Evolutionary conservation across 64 coral and sea anemone species (phyloP), one percentile per base, ranked within the genome.

Genomic region (Anthopleura sola): DNA sequence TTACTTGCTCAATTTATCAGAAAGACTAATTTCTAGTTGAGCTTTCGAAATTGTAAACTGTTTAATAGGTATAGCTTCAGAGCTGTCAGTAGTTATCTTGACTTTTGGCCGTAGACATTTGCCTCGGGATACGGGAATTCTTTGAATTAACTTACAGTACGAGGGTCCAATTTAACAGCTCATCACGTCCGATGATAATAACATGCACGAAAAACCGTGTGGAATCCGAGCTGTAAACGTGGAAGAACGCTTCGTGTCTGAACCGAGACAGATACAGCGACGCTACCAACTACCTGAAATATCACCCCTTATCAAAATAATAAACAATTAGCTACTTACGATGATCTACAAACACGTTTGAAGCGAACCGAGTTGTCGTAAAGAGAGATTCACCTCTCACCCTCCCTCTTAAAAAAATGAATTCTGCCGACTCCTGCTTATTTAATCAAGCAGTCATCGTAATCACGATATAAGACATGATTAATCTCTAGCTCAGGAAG

Each of bases 11-110:
- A 62, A 24, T n/a, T 24, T 9, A n/a, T 62, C n/a, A 44, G 40
- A 44, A 44, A 44, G 40, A 23, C 21, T 62, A 8, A 26, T 62
- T 34, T 32, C 11, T 29, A 31, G 29, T 17, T 15, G 29, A 14
- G 26, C 66, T 71, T 71, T 71, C 60, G 66, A 71, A 71, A 71
- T 71, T 29, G 29, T 71, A 71, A 71, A 71, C 29, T 71, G 66
- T 71, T 71, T 7, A 71, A 71, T 71, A 26, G 66, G 29, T 71
- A 71, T 29, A 71, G 12, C 23, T 71, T 71, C n/a, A 71, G 66
- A 71, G 29, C 66, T 71, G 66, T 71, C 66, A 71, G n/a, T 71
- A 71, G 14, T 34, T 32, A 32, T 71, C 66, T 71, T 71, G 66
- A 71, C 66, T 71, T 71, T 71, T 71, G 66, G 66, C 31, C 66